A percentile compares a stretch with the other conserved stretches of the same genome.
These are phyloP conservation scores for Geococcyx californianus DNA, from an alignment of 2,113 vertebrate genomes.

Conservation along the genomic window DNA sequence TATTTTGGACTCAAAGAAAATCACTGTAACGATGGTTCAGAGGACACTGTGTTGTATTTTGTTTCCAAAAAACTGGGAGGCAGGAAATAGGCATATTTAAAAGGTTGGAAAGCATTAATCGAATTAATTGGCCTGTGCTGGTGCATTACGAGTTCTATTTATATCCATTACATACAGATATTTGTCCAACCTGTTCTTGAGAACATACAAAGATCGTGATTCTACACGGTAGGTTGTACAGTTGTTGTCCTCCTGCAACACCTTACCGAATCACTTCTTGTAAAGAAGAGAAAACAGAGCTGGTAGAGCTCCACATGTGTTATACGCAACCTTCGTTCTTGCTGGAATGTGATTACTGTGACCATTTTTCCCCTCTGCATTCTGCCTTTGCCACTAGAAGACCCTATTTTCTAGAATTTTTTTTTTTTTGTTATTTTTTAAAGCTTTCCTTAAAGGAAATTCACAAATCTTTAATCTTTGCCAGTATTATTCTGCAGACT, in stretches of 20 bases:
- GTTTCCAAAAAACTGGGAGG: not conserved
- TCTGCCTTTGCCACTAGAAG: not conserved
- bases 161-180: rapidly evolving
- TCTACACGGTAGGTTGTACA: not conserved
- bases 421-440: too few relatives aligned
- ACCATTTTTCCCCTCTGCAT: not conserved
- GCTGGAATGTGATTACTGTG: not conserved
- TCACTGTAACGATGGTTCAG: not conserved
- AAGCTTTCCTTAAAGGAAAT: not conserved
- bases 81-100: not conserved
- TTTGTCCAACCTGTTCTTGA: not conserved
- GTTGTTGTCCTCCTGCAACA: not conserved
- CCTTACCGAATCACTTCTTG: not conserved
- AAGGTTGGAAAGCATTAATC: not conserved
- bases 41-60: not conserved
- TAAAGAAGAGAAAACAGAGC: not conserved
- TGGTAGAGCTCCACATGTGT: not conserved
- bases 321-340: not conserved
- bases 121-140: not conserved
- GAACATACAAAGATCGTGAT: not conserved
- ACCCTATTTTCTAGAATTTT: not conserved
- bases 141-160: not conserved
- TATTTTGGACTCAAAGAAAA: not conserved
- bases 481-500: not conserved
- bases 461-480: not conserved